These are phyloP conservation scores for Toxotes jaculatrix DNA, from an alignment of 2,113 vertebrate species.

Conservation along the genomic window DNA sequence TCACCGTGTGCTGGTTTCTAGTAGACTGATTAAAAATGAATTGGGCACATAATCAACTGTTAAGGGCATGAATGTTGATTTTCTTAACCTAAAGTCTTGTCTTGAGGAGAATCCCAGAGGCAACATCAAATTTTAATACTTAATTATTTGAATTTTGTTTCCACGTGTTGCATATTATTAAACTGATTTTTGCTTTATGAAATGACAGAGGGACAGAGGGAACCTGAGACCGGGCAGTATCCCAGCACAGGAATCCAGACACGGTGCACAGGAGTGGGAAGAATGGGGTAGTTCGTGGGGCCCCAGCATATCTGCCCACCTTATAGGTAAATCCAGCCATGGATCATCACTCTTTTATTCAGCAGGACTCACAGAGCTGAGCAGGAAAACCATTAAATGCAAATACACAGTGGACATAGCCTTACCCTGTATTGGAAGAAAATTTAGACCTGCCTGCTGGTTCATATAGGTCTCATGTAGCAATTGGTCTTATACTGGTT, in stretches of 20 bases:
- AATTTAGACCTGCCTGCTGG: conserved; percentile 68
- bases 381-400: background rate
- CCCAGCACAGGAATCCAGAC: background rate
- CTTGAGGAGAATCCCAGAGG: background rate
- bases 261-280: background rate
- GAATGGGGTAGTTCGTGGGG: background rate
- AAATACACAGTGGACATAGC: conserved; percentile 38
- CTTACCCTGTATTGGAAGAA: conserved; percentile 51
- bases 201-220: background rate
- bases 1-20: conserved; percentile 11
- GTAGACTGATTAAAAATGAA: background rate
- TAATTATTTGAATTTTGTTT: conserved; percentile 2
- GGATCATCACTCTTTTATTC: conserved; percentile 35
- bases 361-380: conserved; percentile 9
- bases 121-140: background rate
- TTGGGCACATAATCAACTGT: background rate
- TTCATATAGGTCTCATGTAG: conserved; percentile 69
- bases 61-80: background rate
- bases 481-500: conserved; percentile 60
- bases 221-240: conserved; percentile 4
- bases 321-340: background rate
- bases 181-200: conserved; percentile 14
- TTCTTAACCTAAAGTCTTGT: background rate
- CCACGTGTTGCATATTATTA: conserved; percentile 2
- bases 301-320: background rate